Base-by-base conservation (phyloP, 2,113 vertebrate species). In the Ursus arctos region DNA sequence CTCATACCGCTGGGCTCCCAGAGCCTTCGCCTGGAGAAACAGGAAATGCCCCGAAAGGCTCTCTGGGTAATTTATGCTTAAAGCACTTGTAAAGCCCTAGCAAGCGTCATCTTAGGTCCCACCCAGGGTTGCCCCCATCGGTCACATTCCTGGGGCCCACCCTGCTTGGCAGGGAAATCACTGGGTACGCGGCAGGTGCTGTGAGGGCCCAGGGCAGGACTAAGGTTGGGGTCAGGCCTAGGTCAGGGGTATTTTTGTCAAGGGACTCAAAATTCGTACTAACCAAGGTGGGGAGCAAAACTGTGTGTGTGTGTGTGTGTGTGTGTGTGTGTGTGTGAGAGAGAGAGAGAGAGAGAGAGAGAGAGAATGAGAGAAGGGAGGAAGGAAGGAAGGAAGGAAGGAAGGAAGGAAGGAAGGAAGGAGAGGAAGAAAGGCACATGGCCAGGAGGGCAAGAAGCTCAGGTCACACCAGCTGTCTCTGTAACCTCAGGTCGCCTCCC, bases 401-500 rank as follows among this genome's bases (percentile, higher is more conserved):
- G 15, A 10, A 13, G 2, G 6, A 1, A 21, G 22, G 40, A 51
- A 2, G 26, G 21, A 21, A 24, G 28, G 36, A 36, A 36, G 36
- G 36, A 36, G 36, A 36, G 36, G 36, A 36, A 36, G 36, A 2
- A 7, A 36, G 65, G 21, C 57, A 59, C 53, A 85, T 71, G 87
- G 43, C 63, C 0, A 28, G 61, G 26, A 43, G 31, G 7, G 12
- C 71, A 85, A 86, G 59, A 59, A 10, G 6, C 74, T 7, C 69
- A 57, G 69, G 61, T 51, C 57, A 69, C 4, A 43, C 36, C 31
- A 19, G 61, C 72, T 77, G 26, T 55, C 86, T 94, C 33, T 59
- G 69, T 82, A 97, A 69, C 93, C 94, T 93, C 93, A 55, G 97
- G 96, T 94, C 53, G 18, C 93, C 91, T 96, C 88, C 91, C 84